Base-by-base conservation (phyloP, 2,888 invertebrate genomes). In the Automeris io region DNA sequence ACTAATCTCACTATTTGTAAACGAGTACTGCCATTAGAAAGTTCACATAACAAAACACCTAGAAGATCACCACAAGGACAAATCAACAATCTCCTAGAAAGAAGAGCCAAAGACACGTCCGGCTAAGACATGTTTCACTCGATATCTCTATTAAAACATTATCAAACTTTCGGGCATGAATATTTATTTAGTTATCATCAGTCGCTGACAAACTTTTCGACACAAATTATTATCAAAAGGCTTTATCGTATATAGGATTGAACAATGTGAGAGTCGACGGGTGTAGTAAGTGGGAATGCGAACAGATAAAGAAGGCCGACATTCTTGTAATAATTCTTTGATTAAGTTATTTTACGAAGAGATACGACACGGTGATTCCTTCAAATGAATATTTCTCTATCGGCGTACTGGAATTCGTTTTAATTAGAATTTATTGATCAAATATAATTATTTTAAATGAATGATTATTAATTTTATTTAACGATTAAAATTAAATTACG, bases 401-500 rank as follows among this genome's bases (percentile, higher is more conserved):
- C 4, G 8, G n/a, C 13, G 16, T 16, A 5, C 29, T 16, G 31
- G 37, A 37, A 37, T 32, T 31, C 31, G 23, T 37, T 16, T 37
- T 32, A 37, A 37, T 37, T 37, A 31, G 32, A 37, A 37, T 37
- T 37, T 37, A 37, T 37, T 22, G 18, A 32, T 31, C 31, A 37
- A 18, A 37, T 37, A 16, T 18, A 37, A 29, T 29, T 37, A 37
- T 18, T 8, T 18, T 23, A 37, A 23, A 32, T 23, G 31, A 11
- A 23, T 32, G 18, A 32, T 37, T 18, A 6, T 16, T 32, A 24
- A 37, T 37, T 37, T 11, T 31, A 23, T 37, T 31, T 32, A 29
- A 29, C 16, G 29, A 5, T 32, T 37, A 23, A 37, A 32, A 37
- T 32, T 19, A 18, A 32, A 18, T 16, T 11, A 29, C 29, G 9